Base-by-base conservation (phyloP, 2,113 vertebrate species). In the Myocastor coypus region DNA sequence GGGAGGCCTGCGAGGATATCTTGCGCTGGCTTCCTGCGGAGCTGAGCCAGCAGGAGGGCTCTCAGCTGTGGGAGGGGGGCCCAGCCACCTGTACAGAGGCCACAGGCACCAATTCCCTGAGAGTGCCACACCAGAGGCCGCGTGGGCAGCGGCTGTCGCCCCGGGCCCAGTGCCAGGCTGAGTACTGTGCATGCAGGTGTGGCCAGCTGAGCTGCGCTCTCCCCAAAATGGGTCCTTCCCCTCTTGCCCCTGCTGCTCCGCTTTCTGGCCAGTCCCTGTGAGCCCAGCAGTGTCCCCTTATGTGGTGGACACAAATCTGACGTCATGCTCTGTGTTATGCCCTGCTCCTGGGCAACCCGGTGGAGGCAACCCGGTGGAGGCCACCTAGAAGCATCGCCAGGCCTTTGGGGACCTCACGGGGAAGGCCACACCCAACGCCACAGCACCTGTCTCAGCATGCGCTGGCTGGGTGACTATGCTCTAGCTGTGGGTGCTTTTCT, bases 391-490 rank as follows among this genome's bases (percentile, higher is more conserved):
- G 17, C 50, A 6, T 11, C 19, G 2, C 32, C 20, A 69, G 34
- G n/a, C 87, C 30, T 19, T 6, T 10, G 7, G 14, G 81, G 61
- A 11, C 17, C 68, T 12, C 14, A 7, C 2, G 1, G 63, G 40
- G 63, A 61, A 86, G 87, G n/a, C 55, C 13, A 32, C 42, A 13
- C 34, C 52, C 40, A n/a, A 34, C 13, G 1, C 14, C 69, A 52
- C 2, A 30, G 63, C 30, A 37, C 0, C n/a, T 3, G 5, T 0
- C 71, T 3, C 71, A 40, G 68, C 37, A 16, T 24, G 69, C 5
- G 30, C 30, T 1, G 10, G 0, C 28, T 26, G 50, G 17, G 40
- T 0, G 3, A n/a, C 9, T 22, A 7, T 0, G 0, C 1, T 4
- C 20, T 6, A 19, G 10, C 37, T 46, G 42, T 57, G 50, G 19